Percentiles rank a stretch among this genome's conserved stretches.
Conservation (phyloP, 2,113 vertebrate species). For the Bungarus multicinctus region DNA sequence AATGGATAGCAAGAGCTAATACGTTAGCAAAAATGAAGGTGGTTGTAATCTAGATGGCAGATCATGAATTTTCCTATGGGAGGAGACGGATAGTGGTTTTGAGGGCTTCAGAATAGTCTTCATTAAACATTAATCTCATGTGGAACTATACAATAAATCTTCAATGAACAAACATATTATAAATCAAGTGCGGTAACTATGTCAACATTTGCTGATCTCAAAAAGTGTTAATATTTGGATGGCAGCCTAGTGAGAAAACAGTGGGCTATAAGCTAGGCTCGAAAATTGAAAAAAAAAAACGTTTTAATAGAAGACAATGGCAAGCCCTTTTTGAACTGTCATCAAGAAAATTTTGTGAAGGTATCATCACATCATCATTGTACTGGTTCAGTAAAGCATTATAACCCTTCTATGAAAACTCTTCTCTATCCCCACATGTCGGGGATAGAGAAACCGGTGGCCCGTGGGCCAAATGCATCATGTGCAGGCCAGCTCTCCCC, state of each 20-base stretch:
- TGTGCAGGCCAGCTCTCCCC: no score
- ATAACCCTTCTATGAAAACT: neutral
- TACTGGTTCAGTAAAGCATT: neutral
- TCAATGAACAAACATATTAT: neutral
- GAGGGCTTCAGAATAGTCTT: neutral
- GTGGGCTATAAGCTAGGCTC: neutral
- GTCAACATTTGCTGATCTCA: neutral
- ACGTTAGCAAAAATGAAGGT: conserved; percentile 31
- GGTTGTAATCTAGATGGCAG: conserved; percentile 36
- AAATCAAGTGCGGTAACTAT: neutral
- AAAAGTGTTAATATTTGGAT: neutral
- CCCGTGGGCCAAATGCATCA: no score
- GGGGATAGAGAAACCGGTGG: no score
- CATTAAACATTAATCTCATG: neutral
- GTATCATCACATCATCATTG: neutral
- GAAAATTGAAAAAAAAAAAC: neutral
- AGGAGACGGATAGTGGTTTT: conserved; percentile 36
- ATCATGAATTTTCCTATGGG: conserved; percentile 34
- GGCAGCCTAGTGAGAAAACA: neutral
- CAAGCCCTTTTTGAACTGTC: neutral
- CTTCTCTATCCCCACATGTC: neutral
- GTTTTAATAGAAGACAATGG: neutral
- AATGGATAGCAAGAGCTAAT: neutral
- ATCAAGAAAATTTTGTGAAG: neutral
- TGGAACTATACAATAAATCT: no score